Conservation (phyloP, 2,888 invertebrate species). For the Thelaira solivaga region DNA sequence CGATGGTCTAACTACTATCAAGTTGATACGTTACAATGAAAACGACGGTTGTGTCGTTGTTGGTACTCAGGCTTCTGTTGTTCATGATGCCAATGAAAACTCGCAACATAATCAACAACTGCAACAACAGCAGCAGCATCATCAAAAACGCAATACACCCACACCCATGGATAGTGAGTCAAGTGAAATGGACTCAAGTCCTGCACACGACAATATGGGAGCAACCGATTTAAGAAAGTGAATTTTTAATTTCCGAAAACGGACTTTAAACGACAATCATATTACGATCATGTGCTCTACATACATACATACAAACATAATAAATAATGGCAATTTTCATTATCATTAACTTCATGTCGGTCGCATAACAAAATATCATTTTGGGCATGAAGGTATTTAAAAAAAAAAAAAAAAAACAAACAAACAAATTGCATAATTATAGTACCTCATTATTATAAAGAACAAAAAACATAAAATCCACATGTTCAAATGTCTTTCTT, state of each 20-base stretch:
- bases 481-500: slow-evolving; percentile 18
- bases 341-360: neutral
- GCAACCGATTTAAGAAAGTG: slow-evolving; percentile 59
- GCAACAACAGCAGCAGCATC: slow-evolving; percentile 25
- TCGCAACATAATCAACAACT: slow-evolving; percentile 34
- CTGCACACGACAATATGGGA: slow-evolving; percentile 47
- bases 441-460: slow-evolving; percentile 44
- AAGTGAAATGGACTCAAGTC: slow-evolving; percentile 55
- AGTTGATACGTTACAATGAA: slow-evolving; percentile 76
- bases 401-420: neutral
- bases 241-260: neutral
- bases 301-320: neutral
- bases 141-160: slow-evolving; percentile 41
- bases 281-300: neutral
- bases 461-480: neutral
- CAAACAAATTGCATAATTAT: slow-evolving; percentile 37
- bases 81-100: slow-evolving; percentile 59
- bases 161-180: slow-evolving; percentile 60
- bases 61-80: slow-evolving; percentile 17
- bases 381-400: neutral
- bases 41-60: slow-evolving; percentile 37
- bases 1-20: slow-evolving; percentile 77
- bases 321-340: neutral
- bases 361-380: neutral
- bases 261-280: slow-evolving; percentile 29